These are phyloP conservation scores for Eupithecia subfuscata DNA, from an alignment of 2,888 invertebrate genomes.

Conservation along the genomic window DNA sequence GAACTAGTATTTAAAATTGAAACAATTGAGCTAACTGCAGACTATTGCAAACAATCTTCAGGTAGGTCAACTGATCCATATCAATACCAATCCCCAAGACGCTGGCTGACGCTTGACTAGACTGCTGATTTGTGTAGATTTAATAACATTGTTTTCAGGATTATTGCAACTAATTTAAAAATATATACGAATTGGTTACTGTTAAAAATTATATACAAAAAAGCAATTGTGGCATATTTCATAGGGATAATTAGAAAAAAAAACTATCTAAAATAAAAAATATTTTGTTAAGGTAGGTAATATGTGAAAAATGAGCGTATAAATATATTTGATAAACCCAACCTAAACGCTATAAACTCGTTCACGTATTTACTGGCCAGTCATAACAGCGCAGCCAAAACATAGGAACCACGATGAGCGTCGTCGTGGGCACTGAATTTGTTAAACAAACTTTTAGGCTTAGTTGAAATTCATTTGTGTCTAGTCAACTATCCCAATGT, in stretches of 20 bases:
- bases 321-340: not conserved
- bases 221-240: not conserved
- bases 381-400: not conserved
- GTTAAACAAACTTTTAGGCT: not conserved
- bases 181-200: not conserved
- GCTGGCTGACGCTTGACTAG: no score
- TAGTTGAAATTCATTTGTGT: not conserved
- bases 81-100: no score
- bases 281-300: not conserved
- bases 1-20: no score
- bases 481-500: constrained; percentile 20
- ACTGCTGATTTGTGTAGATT: not conserved
- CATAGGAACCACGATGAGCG: not conserved
- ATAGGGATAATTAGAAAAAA: not conserved
- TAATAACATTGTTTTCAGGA: not conserved
- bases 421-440: not conserved
- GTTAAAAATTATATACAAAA: not conserved
- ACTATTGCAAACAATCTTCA: no score
- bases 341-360: not conserved
- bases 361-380: not conserved
- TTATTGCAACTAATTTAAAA: not conserved
- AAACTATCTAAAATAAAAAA: not conserved
- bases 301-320: not conserved
- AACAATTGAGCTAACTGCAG: no score
- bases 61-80: no score